Evolutionary conservation across 2,888 invertebrate genomes (phyloP).

Genomic region (Aphidoletes aphidimyza): DNA sequence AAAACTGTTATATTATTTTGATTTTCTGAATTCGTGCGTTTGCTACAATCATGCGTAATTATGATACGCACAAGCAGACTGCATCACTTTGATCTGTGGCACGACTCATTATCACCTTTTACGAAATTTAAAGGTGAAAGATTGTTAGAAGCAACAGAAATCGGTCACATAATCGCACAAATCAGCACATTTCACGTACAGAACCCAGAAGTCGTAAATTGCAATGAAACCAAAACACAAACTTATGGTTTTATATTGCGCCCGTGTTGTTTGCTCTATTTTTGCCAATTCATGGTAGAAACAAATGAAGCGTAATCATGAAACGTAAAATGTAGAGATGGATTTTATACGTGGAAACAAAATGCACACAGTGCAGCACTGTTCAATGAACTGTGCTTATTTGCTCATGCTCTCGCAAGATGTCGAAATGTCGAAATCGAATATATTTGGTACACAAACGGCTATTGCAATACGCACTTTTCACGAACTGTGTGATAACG

Average conservation of each 20-base stretch:
- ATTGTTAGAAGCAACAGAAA: too few relatives aligned
- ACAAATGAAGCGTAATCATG: slow-evolving; percentile 50
- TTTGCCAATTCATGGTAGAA: slow-evolving; percentile 47
- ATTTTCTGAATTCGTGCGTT: too few relatives aligned
- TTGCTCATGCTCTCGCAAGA: too few relatives aligned
- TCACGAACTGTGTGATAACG: not conserved
- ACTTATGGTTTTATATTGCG: not conserved
- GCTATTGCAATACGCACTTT: not conserved
- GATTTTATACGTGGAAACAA: not conserved
- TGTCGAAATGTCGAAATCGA: slow-evolving; percentile 22
- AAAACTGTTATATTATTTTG: too few relatives aligned
- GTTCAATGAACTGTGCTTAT: too few relatives aligned
- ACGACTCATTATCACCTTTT: too few relatives aligned
- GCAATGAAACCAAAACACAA: not conserved
- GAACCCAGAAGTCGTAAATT: not conserved
- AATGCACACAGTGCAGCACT: not conserved
- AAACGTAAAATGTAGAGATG: slow-evolving; percentile 15
- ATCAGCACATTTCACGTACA: slow-evolving; percentile 24
- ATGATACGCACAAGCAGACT: too few relatives aligned
- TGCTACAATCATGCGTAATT: too few relatives aligned
- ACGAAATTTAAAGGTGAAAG: too few relatives aligned
- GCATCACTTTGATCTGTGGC: too few relatives aligned
- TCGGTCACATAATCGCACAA: not conserved
- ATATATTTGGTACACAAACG: too few relatives aligned
- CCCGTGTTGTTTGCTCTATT: not conserved